A percentile compares a stretch with the other conserved stretches of the same genome.
Conservation (phyloP, 2,797 vertebrate genomes). For the Hypotaenidia okinawae region DNA sequence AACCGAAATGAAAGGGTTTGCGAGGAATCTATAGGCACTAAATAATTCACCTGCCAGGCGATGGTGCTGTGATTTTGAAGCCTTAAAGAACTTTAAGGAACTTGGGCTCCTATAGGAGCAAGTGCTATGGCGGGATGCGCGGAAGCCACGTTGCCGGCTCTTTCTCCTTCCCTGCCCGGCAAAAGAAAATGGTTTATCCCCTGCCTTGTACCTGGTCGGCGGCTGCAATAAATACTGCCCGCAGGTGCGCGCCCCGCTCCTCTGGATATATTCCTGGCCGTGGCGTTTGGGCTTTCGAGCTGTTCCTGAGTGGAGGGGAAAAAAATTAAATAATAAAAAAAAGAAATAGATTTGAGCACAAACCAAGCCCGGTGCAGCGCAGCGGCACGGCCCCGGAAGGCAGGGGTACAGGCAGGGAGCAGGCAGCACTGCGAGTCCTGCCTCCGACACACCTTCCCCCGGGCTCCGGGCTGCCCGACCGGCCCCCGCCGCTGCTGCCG, state of each 20-base stretch:
- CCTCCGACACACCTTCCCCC: not conserved
- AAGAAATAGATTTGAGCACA: not conserved
- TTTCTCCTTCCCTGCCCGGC: not conserved
- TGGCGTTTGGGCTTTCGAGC: not conserved
- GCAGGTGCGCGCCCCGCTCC: not conserved
- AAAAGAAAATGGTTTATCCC: not conserved
- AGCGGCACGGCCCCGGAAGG: not conserved
- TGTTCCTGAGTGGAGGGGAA: not conserved
- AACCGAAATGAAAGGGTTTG: slow-evolving; percentile 57
- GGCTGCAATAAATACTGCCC: not conserved
- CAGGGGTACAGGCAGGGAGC: too few species aligned
- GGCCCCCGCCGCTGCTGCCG: too few species aligned
- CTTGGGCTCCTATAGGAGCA: not conserved
- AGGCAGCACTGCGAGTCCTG: not conserved
- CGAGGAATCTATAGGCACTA: slow-evolving; percentile 49
- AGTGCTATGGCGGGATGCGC: not conserved
- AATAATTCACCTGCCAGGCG: slow-evolving; percentile 68
- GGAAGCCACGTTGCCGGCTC: not conserved
- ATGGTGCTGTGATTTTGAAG: slow-evolving; percentile 42
- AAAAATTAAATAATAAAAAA: not conserved
- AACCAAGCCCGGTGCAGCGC: not conserved
- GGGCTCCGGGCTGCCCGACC: not conserved
- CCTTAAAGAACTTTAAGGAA: slow-evolving; percentile 57
- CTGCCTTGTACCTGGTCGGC: not conserved
- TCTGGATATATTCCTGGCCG: not conserved